Conservation (phyloP, 2,888 invertebrate genomes). For the Conops quadrifasciatus region DNA sequence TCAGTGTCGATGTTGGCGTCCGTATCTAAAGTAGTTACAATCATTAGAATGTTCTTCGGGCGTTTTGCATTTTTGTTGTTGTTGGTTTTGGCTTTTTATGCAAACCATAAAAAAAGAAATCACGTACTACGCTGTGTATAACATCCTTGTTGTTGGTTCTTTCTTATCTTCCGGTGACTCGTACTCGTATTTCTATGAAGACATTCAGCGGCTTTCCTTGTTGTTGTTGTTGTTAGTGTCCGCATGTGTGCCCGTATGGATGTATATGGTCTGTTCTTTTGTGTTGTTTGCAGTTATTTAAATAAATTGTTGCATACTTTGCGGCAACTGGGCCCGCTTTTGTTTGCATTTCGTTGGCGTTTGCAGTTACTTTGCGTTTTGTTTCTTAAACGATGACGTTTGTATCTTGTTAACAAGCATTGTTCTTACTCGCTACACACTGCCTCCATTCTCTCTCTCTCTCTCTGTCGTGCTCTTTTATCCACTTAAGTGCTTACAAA, state of each 20-base stretch:
- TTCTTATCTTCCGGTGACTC: slow-evolving; percentile 40
- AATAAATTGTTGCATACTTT: slow-evolving; percentile 61
- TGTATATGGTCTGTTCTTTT: slow-evolving; percentile 15
- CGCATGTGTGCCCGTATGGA: slow-evolving; percentile 34
- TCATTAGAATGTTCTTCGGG: slow-evolving; percentile 31
- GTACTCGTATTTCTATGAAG: slow-evolving; percentile 33
- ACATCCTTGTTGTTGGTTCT: slow-evolving; percentile 30
- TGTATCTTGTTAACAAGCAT: slow-evolving; percentile 24
- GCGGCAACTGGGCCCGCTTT: slow-evolving; percentile 50
- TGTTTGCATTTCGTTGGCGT: slow-evolving; percentile 15
- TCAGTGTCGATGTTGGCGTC: slow-evolving; percentile 18
- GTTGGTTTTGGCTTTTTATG: not conserved
- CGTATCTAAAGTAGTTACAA: slow-evolving; percentile 26
- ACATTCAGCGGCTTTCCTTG: slow-evolving; percentile 19
- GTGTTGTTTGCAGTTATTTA: slow-evolving; percentile 45
- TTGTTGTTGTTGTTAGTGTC: slow-evolving; percentile 40
- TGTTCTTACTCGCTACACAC: slow-evolving; percentile 12
- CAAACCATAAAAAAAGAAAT: too few relatives aligned
- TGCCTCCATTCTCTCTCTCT: slow-evolving; percentile 4
- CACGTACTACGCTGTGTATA: not conserved
- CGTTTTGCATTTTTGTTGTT: not conserved
- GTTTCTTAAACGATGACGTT: slow-evolving; percentile 15
- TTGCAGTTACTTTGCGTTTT: not conserved
- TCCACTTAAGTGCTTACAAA: not conserved
- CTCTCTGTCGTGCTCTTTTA: not conserved